Evolutionary conservation across 1,140 invertebrate species (phyloP).

Genomic region (Acromyrmex echinatior): DNA sequence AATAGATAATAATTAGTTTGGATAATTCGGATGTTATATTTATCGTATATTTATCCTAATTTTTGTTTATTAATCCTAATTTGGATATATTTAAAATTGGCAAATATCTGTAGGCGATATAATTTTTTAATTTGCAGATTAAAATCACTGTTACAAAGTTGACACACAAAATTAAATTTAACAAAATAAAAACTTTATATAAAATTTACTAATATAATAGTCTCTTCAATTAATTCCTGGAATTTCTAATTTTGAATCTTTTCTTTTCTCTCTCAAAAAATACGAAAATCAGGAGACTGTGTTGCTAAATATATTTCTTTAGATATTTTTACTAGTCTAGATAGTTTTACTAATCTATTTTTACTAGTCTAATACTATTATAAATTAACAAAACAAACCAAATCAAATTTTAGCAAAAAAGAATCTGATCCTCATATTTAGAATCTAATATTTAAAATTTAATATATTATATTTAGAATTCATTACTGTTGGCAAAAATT

Average conservation of each 20-base stretch:
- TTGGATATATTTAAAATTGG: not conserved
- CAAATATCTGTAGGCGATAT: not conserved
- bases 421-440: not conserved
- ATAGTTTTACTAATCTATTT: not conserved
- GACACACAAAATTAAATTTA: not conserved
- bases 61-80: not conserved
- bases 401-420: not conserved
- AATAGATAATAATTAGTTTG: not conserved
- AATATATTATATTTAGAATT: no score
- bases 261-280: not conserved
- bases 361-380: not conserved
- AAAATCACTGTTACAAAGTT: not conserved
- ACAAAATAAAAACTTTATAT: constrained; percentile 4
- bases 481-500: not conserved
- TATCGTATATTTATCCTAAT: not conserved
- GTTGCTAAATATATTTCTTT: not conserved
- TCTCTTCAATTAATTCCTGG: not conserved
- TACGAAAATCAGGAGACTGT: no score
- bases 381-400: not conserved
- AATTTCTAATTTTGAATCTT: not conserved
- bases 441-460: no score
- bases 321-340: not conserved
- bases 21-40: not conserved
- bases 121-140: not conserved
- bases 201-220: not conserved